These are phyloP conservation scores for Acrobasis consociella DNA, from an alignment of 2,888 invertebrate genomes.

Conservation along the genomic window DNA sequence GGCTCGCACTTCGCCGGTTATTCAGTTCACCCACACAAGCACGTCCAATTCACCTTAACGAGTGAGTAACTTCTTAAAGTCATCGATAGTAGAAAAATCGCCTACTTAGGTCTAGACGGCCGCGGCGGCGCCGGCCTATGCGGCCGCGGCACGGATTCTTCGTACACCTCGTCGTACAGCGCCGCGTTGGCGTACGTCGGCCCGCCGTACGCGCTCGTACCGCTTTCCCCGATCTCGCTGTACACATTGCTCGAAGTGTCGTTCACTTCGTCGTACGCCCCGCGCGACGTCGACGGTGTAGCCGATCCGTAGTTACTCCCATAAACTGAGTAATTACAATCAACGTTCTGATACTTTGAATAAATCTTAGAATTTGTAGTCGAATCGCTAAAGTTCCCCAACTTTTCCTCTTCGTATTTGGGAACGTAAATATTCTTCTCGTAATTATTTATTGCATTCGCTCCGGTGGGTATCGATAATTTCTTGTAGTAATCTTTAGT, in stretches of 20 bases:
- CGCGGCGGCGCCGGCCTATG: slow-evolving; percentile 84
- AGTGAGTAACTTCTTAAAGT: no score
- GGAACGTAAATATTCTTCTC: slow-evolving; percentile 76
- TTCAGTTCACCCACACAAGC: no score
- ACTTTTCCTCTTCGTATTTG: slow-evolving; percentile 65
- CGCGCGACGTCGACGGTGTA: slow-evolving; percentile 46
- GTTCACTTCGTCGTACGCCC: slow-evolving; percentile 66
- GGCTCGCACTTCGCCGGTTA: no score
- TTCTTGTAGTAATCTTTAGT: slow-evolving; percentile 75
- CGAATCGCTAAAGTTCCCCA: slow-evolving; percentile 67
- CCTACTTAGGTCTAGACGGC: slow-evolving; percentile 63
- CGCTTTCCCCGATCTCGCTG: slow-evolving; percentile 62
- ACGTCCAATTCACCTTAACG: no score
- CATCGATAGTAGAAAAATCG: neutral
- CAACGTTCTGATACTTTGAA: slow-evolving; percentile 70
- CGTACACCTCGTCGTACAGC: slow-evolving; percentile 73
- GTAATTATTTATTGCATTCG: slow-evolving; percentile 56
- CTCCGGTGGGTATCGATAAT: slow-evolving; percentile 57
- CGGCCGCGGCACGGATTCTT: slow-evolving; percentile 71
- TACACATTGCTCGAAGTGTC: slow-evolving; percentile 68
- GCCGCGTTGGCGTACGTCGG: slow-evolving; percentile 51
- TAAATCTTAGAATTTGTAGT: slow-evolving; percentile 74
- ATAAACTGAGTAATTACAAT: slow-evolving; percentile 51
- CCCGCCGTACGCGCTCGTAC: slow-evolving; percentile 37
- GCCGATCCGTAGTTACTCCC: slow-evolving; percentile 41